These are phyloP conservation scores for Cordilura impudica DNA, from an alignment of 2,888 invertebrate genomes.

Conservation along the genomic window DNA sequence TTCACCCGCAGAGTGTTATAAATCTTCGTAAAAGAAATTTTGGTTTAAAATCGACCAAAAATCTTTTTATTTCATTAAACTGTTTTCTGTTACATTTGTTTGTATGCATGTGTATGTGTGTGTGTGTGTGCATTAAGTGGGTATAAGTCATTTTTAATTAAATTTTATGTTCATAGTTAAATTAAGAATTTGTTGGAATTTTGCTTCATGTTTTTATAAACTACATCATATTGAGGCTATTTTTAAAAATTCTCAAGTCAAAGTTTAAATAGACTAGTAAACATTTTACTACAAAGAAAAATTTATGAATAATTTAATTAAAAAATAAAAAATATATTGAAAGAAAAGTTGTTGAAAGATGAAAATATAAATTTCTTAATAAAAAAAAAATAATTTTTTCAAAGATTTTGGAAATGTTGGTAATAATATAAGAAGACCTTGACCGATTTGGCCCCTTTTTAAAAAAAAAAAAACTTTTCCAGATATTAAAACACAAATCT, in stretches of 20 bases:
- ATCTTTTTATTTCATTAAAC: not conserved
- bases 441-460: no score
- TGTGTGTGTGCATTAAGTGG: constrained; percentile 22
- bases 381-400: no score
- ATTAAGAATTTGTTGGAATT: constrained; percentile 25
- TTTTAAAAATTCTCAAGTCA: constrained; percentile 42
- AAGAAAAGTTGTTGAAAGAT: no score
- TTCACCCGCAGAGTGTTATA: constrained; percentile 45
- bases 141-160: constrained; percentile 29
- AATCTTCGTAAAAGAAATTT: constrained; percentile 28
- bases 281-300: no score
- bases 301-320: no score
- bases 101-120: not conserved
- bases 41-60: not conserved
- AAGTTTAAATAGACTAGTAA: no score
- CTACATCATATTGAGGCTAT: constrained; percentile 22
- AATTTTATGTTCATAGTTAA: constrained; percentile 41
- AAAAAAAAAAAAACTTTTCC: no score
- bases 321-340: no score
- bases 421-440: no score
- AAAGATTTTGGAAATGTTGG: no score
- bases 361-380: no score
- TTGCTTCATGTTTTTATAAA: constrained; percentile 5
- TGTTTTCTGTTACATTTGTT: constrained; percentile 1
- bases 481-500: no score